Evolutionary conservation across 1,140 invertebrate species (phyloP).

Genomic region (Leptopilina clavipes): DNA sequence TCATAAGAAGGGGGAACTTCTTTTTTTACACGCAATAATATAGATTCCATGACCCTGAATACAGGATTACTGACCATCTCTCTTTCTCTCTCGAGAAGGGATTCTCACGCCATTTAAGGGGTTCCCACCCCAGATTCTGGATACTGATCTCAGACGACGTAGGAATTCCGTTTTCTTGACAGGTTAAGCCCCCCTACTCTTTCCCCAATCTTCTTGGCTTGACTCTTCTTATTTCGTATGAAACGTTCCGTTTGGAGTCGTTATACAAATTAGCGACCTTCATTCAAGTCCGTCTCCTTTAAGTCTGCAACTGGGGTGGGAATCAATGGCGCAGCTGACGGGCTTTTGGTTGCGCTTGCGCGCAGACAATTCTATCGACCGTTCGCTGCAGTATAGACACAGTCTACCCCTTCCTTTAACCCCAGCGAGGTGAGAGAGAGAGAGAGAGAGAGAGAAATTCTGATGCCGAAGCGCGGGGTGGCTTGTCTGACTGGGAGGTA

Average conservation of each 20-base stretch:
- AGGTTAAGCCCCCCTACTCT: background rate
- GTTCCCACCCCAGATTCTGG: constrained; percentile 21
- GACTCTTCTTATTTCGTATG: background rate
- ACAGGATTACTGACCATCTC: constrained; percentile 18
- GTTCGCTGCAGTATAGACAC: constrained; percentile 69
- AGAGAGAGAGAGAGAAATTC: constrained; percentile 45
- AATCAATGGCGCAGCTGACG: constrained; percentile 74
- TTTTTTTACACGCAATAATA: background rate
- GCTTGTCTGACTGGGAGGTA: constrained; percentile 42
- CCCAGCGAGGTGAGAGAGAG: constrained; percentile 30
- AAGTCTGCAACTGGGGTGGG: constrained; percentile 62
- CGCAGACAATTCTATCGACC: constrained; percentile 73
- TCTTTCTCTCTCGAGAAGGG: constrained; percentile 4
- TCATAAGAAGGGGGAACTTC: background rate
- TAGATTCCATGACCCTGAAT: constrained; percentile 8
- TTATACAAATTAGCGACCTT: constrained; percentile 63
- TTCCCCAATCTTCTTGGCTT: background rate
- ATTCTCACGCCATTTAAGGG: constrained; percentile 11
- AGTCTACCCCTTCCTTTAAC: constrained; percentile 67
- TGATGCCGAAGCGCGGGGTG: constrained; percentile 42
- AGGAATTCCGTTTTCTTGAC: constrained; percentile 23
- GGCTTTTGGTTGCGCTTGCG: constrained; percentile 64
- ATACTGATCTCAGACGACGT: constrained; percentile 30
- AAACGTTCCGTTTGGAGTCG: constrained; percentile 15
- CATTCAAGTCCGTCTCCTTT: constrained; percentile 65